Conservation (phyloP, 2,888 invertebrate species). For the Lasioglossum morio region DNA sequence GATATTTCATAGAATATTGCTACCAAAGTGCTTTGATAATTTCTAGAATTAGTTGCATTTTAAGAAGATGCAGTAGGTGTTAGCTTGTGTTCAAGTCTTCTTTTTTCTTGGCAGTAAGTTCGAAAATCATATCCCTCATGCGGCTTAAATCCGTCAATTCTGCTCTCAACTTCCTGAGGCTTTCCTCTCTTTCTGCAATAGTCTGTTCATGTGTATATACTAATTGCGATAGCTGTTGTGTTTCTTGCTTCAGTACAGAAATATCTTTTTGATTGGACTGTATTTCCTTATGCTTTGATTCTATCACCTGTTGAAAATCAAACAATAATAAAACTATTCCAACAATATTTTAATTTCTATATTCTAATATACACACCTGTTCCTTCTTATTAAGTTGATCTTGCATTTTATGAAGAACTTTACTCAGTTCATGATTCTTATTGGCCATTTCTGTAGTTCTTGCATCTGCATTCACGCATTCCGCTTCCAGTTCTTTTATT, state of each 20-base stretch:
- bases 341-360: background rate
- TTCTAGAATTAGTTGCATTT: constrained; percentile 20
- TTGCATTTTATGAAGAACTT: constrained; percentile 72
- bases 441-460: constrained; percentile 61
- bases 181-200: constrained; percentile 76
- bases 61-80: constrained; percentile 21
- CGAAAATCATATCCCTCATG: constrained; percentile 81
- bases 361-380: constrained; percentile 67
- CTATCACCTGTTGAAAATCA: constrained; percentile 70
- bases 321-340: constrained; percentile 14
- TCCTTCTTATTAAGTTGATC: constrained; percentile 75
- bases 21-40: constrained; percentile 45
- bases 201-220: constrained; percentile 73
- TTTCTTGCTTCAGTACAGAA: constrained; percentile 77
- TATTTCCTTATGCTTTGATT: constrained; percentile 75
- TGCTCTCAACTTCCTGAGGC: constrained; percentile 67
- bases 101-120: constrained; percentile 80
- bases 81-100: constrained; percentile 70
- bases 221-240: constrained; percentile 74
- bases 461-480: constrained; percentile 54
- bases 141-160: constrained; percentile 78
- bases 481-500: constrained; percentile 68
- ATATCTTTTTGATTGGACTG: constrained; percentile 74
- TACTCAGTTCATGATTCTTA: constrained; percentile 69
- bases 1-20: constrained; percentile 28